Evolutionary conservation across 2,797 vertebrate genomes (phyloP).

Genomic region (Parauchenoglanis ngamensis): DNA sequence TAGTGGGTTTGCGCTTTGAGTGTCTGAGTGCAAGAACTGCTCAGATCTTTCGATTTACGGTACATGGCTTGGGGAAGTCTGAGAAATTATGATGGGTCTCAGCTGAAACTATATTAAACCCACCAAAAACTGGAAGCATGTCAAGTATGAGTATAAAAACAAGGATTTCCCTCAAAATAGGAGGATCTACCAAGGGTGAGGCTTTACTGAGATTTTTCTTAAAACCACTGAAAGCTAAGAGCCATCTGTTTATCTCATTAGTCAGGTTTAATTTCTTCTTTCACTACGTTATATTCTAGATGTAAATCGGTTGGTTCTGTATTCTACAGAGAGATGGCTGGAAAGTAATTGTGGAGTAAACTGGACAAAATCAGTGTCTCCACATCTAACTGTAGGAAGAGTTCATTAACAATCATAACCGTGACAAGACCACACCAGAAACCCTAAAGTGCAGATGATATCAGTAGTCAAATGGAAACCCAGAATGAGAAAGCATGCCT

Average conservation of each 20-base stretch:
- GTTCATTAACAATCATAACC: constrained; percentile 36
- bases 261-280: constrained; percentile 1
- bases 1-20: neutral
- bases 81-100: constrained; percentile 22
- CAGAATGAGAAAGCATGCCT: neutral
- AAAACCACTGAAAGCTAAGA: constrained; percentile 10
- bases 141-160: constrained; percentile 42
- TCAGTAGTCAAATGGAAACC: constrained; percentile 33
- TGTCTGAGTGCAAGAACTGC: neutral
- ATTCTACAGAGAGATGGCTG: neutral
- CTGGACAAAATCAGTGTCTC: constrained; percentile 5
- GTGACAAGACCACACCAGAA: constrained; percentile 41
- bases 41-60: constrained; percentile 6
- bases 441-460: constrained; percentile 39
- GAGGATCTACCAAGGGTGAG: constrained; percentile 4
- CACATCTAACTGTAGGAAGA: constrained; percentile 35
- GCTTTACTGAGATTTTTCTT: neutral
- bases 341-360: neutral
- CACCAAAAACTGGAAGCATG: constrained; percentile 31
- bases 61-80: constrained; percentile 23
- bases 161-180: constrained; percentile 32
- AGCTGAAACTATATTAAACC: constrained; percentile 48
- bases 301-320: neutral
- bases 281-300: neutral
- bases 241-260: constrained; percentile 17